Evolutionary conservation across 2,888 invertebrate genomes (phyloP).

Genomic region (Parnassius apollo): DNA sequence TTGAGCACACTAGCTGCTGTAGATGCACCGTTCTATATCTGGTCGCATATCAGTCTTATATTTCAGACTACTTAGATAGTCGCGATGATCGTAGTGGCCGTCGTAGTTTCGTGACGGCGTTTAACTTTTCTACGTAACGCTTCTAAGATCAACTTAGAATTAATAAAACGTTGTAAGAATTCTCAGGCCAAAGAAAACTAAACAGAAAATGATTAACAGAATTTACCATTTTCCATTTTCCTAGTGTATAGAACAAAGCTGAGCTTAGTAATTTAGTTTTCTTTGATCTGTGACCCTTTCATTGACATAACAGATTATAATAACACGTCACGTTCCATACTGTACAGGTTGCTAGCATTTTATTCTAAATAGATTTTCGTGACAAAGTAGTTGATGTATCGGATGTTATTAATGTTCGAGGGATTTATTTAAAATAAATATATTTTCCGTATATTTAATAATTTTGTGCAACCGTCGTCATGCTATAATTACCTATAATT

Average conservation of each 20-base stretch:
- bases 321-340: conserved; percentile 7
- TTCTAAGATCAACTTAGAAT: conserved; percentile 19
- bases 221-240: background rate
- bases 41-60: conserved; percentile 27
- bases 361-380: conserved; percentile 12
- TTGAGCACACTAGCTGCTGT: conserved; percentile 21
- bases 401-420: conserved; percentile 5
- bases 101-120: conserved; percentile 20
- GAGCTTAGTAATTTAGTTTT: conserved; percentile 6
- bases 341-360: conserved; percentile 18
- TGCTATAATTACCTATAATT: background rate
- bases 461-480: background rate
- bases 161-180: conserved; percentile 9
- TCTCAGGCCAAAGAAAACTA: conserved; percentile 7
- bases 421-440: conserved; percentile 7
- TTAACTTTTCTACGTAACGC: conserved; percentile 23
- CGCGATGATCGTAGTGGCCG: conserved; percentile 15
- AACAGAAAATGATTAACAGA: background rate
- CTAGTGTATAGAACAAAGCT: background rate
- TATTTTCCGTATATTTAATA: background rate
- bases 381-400: conserved; percentile 12
- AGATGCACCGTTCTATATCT: conserved; percentile 30
- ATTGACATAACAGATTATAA: conserved; percentile 6
- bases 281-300: conserved; percentile 3
- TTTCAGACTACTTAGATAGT: conserved; percentile 13